A percentile compares a stretch with the other conserved stretches of the same genome.
These are phyloP conservation scores for Pilophorus perplexus DNA, from an alignment of 2,888 invertebrate genomes.

Conservation along the genomic window DNA sequence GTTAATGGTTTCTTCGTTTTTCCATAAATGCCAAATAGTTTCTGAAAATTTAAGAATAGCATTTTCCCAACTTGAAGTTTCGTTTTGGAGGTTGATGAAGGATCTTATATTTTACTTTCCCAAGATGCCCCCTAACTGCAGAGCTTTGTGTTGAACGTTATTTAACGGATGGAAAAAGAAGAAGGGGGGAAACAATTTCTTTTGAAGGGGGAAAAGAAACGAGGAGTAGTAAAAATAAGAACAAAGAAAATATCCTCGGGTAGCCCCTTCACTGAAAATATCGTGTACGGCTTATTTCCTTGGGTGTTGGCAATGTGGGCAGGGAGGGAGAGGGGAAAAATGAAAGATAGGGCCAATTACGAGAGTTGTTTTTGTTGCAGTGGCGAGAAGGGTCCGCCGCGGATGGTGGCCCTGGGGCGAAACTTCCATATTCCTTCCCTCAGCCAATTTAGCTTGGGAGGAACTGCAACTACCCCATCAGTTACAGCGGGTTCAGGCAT, in stretches of 20 bases:
- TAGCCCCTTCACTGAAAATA: background rate
- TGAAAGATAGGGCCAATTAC: background rate
- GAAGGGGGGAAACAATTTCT: background rate
- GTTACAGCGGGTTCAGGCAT: too few species aligned
- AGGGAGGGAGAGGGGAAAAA: background rate
- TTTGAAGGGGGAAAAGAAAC: background rate
- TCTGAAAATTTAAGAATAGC: too few species aligned
- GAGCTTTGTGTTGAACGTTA: too few species aligned
- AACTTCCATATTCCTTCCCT: constrained; percentile 12
- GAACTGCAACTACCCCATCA: background rate
- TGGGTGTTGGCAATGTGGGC: constrained; percentile 1
- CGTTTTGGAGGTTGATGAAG: too few species aligned
- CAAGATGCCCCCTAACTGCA: too few species aligned
- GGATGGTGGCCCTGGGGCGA: background rate
- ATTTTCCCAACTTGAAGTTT: too few species aligned
- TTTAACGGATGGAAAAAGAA: background rate
- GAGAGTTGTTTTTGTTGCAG: background rate
- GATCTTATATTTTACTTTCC: too few species aligned
- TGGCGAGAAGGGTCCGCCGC: background rate
- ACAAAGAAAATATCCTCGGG: background rate
- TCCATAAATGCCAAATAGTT: too few species aligned
- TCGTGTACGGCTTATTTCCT: too few species aligned
- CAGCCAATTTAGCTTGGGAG: constrained; percentile 8
- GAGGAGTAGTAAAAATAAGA: background rate
- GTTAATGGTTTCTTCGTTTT: too few species aligned